Evolutionary conservation across 2,888 invertebrate genomes (phyloP), one percentile per base, ranked within the genome.

Genomic region (Himalopsyche japonica): DNA sequence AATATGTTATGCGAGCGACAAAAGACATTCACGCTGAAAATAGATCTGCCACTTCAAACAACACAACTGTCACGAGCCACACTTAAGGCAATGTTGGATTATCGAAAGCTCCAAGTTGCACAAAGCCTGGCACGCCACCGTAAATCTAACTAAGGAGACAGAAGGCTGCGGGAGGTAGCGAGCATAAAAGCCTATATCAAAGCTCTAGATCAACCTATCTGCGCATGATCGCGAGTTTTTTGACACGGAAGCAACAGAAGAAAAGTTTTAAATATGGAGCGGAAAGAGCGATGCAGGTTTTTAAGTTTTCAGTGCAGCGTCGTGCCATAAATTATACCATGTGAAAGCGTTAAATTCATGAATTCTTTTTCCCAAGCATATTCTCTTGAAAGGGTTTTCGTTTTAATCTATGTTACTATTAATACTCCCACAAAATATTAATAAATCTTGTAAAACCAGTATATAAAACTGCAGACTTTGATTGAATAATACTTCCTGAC

Each of bases 111-210:
- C 80, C 79, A 83, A 79, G 78, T 79, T 79, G 80, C 83, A 83
- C 83, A 83, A 83, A 83, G 83, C 83, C 64, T 79, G 43, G 80
- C 83, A 83, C 83, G 83, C 80, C 83, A 83, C 80, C 83, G 83
- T 83, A 83, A 83, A 83, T 83, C 83, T 83, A 83, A 48, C 83
- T 83, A 83, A 83, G 83, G 83, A 83, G 83, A 83, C 83, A 83
- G 83, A 30, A 79, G 70, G 24, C 76, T 32, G 79, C 32, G 83
- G 79, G 80, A 34, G 76, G 70, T 32, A 48, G 80, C 57, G 79
- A 79, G 79, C 30, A 83, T 83, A 79, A 83, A 83, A 76, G 83
- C 79, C 83, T 79, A 83, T 83, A 83, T 83, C 83, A 80, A 79
- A 83, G 47, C 80, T 83, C 80, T 76, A 76, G 80, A 83, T 83